Percentiles rank a stretch among this genome's conserved stretches.
Conservation (phyloP, 2,797 vertebrate species). For the Cygnus olor region DNA sequence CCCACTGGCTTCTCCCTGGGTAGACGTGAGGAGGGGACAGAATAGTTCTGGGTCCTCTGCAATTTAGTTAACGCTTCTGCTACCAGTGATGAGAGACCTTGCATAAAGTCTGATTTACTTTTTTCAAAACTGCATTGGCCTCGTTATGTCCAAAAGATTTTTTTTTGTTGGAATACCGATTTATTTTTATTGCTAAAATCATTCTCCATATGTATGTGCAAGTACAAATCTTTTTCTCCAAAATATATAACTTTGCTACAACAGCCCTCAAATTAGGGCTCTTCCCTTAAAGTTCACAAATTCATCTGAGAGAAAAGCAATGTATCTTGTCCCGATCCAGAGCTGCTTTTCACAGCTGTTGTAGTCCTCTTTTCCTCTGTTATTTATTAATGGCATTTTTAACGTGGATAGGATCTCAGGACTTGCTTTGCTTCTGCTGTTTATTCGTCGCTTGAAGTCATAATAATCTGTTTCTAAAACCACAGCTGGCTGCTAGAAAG, state of each 20-base stretch:
- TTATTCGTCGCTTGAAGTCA: constrained; percentile 46
- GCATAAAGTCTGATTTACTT: background rate
- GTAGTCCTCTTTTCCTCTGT: background rate
- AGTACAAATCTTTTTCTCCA: background rate
- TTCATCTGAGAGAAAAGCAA: background rate
- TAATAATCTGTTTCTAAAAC: constrained; percentile 57
- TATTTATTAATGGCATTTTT: constrained; percentile 39
- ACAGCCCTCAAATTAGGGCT: background rate
- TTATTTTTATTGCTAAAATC: constrained; percentile 7
- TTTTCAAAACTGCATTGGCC: background rate
- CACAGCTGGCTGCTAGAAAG: constrained; percentile 51
- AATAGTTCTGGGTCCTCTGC: background rate
- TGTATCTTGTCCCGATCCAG: background rate
- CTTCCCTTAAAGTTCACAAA: background rate
- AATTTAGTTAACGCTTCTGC: background rate
- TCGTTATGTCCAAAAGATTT: background rate
- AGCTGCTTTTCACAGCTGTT: background rate
- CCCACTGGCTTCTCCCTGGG: background rate
- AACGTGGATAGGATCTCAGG: constrained; percentile 24
- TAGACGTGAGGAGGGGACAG: background rate
- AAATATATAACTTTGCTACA: background rate
- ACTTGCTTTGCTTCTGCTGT: constrained; percentile 45
- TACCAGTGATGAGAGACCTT: background rate
- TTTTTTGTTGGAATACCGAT: background rate
- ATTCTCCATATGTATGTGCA: background rate